phyloP scores from a whole-genome alignment of 2,113 vertebrate genomes.

The Naja naja region DNA sequence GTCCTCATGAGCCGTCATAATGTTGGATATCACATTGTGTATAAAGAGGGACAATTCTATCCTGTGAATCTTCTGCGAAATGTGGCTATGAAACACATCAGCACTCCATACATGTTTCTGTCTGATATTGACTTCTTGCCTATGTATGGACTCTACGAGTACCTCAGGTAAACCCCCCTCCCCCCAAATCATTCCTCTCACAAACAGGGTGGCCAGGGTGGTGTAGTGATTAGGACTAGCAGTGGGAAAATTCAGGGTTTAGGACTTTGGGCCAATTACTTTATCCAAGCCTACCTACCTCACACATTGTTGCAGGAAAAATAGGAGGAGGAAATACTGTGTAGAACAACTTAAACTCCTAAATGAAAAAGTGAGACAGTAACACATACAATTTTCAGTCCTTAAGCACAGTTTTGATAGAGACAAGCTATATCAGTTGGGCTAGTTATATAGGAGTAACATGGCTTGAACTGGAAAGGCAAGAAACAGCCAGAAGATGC shows the following conservation, averaged over 20 bases:
- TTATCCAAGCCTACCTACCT: neutral
- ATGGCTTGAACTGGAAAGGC: neutral
- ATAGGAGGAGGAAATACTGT: neutral
- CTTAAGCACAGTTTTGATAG: slow-evolving; percentile 7
- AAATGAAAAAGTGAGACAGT: neutral
- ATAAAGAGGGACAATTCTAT: slow-evolving; percentile 99
- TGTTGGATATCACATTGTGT: slow-evolving; percentile 96
- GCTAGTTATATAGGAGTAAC: neutral
- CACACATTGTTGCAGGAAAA: neutral
- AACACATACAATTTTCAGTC: neutral
- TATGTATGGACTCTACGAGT: slow-evolving; percentile 99
- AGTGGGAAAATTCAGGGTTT: neutral
- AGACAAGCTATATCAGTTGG: rapidly evolving
- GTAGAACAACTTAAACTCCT: neutral
- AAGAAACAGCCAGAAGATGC: neutral
- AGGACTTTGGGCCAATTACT: neutral
- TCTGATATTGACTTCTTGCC: slow-evolving; percentile 99
- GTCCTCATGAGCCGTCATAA: slow-evolving; percentile 93
- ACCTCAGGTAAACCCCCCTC: slow-evolving; percentile 83
- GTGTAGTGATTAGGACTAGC: neutral
- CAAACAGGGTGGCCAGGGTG: neutral
- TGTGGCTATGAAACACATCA: slow-evolving; percentile 95
- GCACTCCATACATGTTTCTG: slow-evolving; percentile 95
- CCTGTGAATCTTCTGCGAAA: slow-evolving; percentile 96
- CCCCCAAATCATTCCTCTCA: rapidly evolving